Percentiles rank a stretch among this genome's conserved stretches.
phyloP scores from a whole-genome alignment of 1,140 invertebrate species.

The Drosophila burlai region DNA sequence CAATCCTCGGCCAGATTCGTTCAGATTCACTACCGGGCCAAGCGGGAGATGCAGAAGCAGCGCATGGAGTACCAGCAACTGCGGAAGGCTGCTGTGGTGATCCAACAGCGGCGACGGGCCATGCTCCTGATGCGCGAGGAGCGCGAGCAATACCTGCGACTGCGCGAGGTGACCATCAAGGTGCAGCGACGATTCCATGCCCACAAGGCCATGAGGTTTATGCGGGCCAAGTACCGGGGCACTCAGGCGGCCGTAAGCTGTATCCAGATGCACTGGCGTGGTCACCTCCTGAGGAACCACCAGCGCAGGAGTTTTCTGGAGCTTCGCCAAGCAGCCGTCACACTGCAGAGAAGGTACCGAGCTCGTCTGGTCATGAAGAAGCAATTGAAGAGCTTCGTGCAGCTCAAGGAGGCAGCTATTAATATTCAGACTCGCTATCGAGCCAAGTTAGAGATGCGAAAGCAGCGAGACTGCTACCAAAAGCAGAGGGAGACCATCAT shows the following conservation, averaged over 20 bases:
- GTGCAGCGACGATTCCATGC: slow-evolving; percentile 86
- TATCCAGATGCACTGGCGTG: slow-evolving; percentile 85
- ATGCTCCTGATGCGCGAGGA: slow-evolving; percentile 47
- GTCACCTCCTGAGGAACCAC: slow-evolving; percentile 57
- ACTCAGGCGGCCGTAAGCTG: slow-evolving; percentile 65
- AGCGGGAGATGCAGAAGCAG: slow-evolving; percentile 30
- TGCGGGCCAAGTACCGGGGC: slow-evolving; percentile 71
- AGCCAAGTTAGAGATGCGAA: slow-evolving; percentile 51
- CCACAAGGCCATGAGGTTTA: slow-evolving; percentile 62
- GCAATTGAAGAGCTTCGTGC: slow-evolving; percentile 23
- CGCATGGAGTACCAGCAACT: slow-evolving; percentile 49
- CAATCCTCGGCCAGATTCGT: slow-evolving; percentile 11
- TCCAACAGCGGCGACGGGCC: slow-evolving; percentile 66
- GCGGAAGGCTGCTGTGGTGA: slow-evolving; percentile 31
- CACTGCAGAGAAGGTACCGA: slow-evolving; percentile 55
- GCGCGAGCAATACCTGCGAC: slow-evolving; percentile 42
- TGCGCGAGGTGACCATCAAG: slow-evolving; percentile 62
- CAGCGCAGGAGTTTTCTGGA: slow-evolving; percentile 34
- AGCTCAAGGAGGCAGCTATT: slow-evolving; percentile 22
- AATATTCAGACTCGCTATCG: slow-evolving; percentile 56
- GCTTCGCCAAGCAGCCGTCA: slow-evolving; percentile 41
- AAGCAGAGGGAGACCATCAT: slow-evolving; percentile 63
- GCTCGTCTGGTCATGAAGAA: slow-evolving; percentile 38
- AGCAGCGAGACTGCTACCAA: slow-evolving; percentile 32
- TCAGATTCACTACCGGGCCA: slow-evolving; percentile 50